Percentiles rank a stretch among this genome's conserved stretches.
Evolutionary conservation across 2,113 vertebrate genomes (phyloP).

Genomic region (Dolichotis patagonum): DNA sequence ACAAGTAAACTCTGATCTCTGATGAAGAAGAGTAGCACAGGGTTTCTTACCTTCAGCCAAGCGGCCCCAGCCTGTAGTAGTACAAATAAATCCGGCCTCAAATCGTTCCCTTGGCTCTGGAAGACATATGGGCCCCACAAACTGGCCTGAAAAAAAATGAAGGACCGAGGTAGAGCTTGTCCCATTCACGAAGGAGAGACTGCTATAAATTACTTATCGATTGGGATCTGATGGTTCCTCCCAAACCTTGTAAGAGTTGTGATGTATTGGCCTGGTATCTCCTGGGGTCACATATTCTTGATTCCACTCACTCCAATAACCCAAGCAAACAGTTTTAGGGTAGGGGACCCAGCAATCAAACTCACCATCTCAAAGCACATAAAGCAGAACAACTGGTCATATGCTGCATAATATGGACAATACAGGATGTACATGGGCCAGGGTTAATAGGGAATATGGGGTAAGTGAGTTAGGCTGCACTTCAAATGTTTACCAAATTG

Average conservation of each 20-base stretch:
- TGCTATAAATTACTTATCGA: neutral
- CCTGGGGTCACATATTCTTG: neutral
- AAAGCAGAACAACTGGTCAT: neutral
- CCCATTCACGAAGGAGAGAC: neutral
- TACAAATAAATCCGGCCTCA: constrained; percentile 87
- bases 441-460: neutral
- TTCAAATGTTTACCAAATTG: constrained; percentile 87
- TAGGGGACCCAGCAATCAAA: neutral
- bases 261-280: neutral
- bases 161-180: neutral
- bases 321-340: neutral
- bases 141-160: constrained; percentile 82
- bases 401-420: neutral
- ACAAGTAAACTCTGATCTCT: neutral
- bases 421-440: neutral
- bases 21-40: neutral
- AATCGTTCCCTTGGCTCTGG: constrained; percentile 89
- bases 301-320: neutral
- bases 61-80: constrained; percentile 91
- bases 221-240: neutral
- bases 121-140: constrained; percentile 90
- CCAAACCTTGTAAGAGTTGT: neutral
- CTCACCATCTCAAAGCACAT: neutral
- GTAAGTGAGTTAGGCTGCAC: neutral
- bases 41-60: constrained; percentile 89